Percentiles rank a stretch among this genome's conserved stretches.
phyloP scores from a whole-genome alignment of 2,888 invertebrate genomes.

The Dexiosoma caninum region DNA sequence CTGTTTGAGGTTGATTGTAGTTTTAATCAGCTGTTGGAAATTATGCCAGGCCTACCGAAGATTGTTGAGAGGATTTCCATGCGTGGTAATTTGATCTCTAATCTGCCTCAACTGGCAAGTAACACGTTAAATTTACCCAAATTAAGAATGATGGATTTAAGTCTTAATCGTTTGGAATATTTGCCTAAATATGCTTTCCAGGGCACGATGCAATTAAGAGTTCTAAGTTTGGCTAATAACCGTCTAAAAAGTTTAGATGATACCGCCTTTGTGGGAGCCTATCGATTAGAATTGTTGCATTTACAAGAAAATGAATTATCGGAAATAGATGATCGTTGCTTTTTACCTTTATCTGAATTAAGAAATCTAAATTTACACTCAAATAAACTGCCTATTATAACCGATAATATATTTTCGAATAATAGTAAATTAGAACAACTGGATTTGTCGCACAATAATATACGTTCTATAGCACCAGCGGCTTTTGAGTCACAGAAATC shows the following conservation, averaged over 20 bases:
- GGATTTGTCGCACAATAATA: conserved; percentile 86
- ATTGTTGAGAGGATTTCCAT: conserved; percentile 87
- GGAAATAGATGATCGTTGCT: conserved; percentile 82
- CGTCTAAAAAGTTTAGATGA: conserved; percentile 84
- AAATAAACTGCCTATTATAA: conserved; percentile 85
- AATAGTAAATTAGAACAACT: conserved; percentile 82
- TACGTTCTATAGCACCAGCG: conserved; percentile 83
- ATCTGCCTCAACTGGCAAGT: conserved; percentile 81
- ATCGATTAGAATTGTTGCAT: conserved; percentile 85
- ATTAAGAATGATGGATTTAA: conserved; percentile 85
- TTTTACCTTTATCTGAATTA: conserved; percentile 82
- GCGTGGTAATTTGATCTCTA: conserved; percentile 84
- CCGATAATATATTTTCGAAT: conserved; percentile 84
- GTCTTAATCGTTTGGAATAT: conserved; percentile 85
- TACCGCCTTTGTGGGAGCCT: conserved; percentile 84
- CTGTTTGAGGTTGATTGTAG: conserved; percentile 89
- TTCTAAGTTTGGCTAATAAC: conserved; percentile 86
- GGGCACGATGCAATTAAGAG: conserved; percentile 83
- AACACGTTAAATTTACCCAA: conserved; percentile 86
- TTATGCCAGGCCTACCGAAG: conserved; percentile 87
- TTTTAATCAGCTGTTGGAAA: conserved; percentile 84
- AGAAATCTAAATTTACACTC: conserved; percentile 86
- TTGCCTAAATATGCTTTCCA: conserved; percentile 83
- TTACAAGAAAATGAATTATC: conserved; percentile 85
- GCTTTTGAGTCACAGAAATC: conserved; percentile 82